Conservation (phyloP, 2,888 invertebrate species). For the Leptinotarsa tumamoca region DNA sequence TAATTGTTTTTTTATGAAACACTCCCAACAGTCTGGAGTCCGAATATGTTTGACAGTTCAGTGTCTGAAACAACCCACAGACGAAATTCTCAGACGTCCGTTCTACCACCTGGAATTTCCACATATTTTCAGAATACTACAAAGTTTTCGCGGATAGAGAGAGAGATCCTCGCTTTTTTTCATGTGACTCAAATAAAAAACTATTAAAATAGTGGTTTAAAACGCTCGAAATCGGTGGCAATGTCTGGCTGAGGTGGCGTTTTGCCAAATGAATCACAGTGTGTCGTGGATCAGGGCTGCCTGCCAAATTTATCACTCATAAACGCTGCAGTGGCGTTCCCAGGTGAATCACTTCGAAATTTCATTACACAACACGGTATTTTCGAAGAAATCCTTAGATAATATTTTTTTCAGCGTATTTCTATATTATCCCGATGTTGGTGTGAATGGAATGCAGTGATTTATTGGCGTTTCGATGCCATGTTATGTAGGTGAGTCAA, state of each 20-base stretch:
- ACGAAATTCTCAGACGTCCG: constrained; percentile 13
- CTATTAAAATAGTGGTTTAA: constrained; percentile 10
- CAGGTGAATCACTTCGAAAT: constrained; percentile 27
- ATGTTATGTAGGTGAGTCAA: no score
- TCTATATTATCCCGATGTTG: no score
- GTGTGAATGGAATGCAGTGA: no score
- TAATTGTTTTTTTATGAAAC: background rate
- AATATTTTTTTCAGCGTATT: no score
- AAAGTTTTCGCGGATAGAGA: background rate
- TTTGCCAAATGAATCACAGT: constrained; percentile 59
- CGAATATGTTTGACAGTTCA: background rate
- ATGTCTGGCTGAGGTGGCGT: constrained; percentile 58
- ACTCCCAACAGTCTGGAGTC: background rate
- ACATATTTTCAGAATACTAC: constrained; percentile 8
- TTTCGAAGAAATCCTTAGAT: background rate
- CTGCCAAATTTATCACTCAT: constrained; percentile 56
- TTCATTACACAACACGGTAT: constrained; percentile 5
- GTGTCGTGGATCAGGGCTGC: constrained; percentile 53
- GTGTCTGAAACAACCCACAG: background rate
- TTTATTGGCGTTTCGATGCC: no score
- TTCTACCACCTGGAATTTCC: constrained; percentile 8
- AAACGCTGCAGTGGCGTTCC: constrained; percentile 41
- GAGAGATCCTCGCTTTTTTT: constrained; percentile 4
- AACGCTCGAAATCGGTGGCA: constrained; percentile 41
- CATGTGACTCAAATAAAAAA: constrained; percentile 17